Evolutionary conservation across 1,140 invertebrate species (phyloP).

Genomic region (Acyrthosiphon pisum): DNA sequence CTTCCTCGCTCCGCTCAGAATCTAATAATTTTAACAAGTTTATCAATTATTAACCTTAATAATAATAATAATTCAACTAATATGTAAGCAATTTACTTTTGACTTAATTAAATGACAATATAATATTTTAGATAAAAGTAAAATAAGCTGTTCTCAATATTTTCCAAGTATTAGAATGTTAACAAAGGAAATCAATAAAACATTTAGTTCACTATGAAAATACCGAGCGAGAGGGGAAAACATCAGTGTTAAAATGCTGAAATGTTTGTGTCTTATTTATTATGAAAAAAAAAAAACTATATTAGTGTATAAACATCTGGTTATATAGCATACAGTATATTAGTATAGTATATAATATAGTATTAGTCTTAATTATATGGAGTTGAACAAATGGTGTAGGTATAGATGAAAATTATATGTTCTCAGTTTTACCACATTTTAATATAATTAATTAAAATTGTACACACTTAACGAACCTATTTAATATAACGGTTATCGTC

Average conservation of each 20-base stretch:
- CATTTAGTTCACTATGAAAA: background rate
- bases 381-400: background rate
- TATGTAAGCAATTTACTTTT: background rate
- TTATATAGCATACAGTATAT: too few species aligned
- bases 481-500: background rate
- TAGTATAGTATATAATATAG: background rate
- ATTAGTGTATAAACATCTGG: background rate
- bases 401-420: background rate
- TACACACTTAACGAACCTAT: background rate
- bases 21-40: background rate
- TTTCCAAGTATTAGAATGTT: background rate
- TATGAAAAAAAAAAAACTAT: background rate
- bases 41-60: background rate
- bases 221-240: accelerated
- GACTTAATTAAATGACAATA: background rate
- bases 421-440: background rate
- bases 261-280: background rate
- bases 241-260: background rate
- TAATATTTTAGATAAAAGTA: background rate
- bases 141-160: background rate
- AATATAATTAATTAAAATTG: conserved; percentile 13
- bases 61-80: background rate
- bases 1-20: too few species aligned
- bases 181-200: background rate
- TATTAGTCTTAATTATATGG: background rate